Conservation (phyloP, 2,113 vertebrate species). For the Pelmatolapia mariae region DNA sequence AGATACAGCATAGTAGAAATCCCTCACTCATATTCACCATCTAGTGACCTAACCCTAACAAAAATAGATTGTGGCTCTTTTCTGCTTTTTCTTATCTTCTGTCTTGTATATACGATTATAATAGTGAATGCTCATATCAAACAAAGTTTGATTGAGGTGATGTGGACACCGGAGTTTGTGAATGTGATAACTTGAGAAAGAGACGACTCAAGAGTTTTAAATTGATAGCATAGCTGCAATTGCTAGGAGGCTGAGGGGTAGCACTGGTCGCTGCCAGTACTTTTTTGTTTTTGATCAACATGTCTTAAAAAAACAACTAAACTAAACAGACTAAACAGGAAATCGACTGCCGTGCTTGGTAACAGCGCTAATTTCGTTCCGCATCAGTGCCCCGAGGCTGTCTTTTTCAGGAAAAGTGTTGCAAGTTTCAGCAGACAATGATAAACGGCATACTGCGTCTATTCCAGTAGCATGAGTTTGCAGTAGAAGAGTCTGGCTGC, state of each 20-base stretch:
- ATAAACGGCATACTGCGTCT: neutral
- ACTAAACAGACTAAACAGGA: neutral
- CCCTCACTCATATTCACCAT: neutral
- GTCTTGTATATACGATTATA: neutral
- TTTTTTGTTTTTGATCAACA: neutral
- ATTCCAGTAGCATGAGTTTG: neutral
- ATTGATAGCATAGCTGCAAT: neutral
- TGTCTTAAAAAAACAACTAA: neutral
- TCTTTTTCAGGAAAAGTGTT: neutral
- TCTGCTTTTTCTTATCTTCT: rapidly evolving
- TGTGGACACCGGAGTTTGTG: rapidly evolving
- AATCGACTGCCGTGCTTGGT: neutral
- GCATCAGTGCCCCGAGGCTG: rapidly evolving
- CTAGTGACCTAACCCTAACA: neutral
- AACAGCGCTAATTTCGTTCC: rapidly evolving
- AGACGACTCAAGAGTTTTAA: neutral
- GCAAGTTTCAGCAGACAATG: neutral
- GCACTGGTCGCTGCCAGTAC: neutral
- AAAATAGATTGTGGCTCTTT: neutral
- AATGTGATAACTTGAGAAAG: neutral
- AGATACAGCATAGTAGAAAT: neutral
- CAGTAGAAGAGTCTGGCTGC: neutral
- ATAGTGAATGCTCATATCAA: neutral
- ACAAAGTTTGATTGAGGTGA: neutral
- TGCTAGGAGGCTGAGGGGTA: neutral